Conservation (phyloP, 2,797 vertebrate genomes). For the Mormyrops attenuatus region DNA sequence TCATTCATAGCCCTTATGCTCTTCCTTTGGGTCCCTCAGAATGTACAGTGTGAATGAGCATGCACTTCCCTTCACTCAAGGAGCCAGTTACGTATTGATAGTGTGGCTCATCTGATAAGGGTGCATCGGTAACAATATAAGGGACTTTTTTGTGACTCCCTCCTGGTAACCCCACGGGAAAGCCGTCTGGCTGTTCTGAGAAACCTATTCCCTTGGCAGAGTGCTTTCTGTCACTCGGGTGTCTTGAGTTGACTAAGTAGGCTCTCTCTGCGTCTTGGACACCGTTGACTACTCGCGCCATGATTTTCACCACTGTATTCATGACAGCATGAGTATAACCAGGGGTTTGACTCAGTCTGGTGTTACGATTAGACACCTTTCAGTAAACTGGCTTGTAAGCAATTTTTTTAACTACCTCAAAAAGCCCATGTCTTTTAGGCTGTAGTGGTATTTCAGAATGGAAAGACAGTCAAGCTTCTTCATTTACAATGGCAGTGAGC, state of each 20-base stretch:
- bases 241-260: not conserved
- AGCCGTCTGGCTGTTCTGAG: not conserved
- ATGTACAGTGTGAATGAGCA: not conserved
- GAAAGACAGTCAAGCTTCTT: not conserved
- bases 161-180: constrained; percentile 40
- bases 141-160: constrained; percentile 47
- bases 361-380: not conserved
- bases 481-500: not conserved
- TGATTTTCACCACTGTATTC: not conserved
- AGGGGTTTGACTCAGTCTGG: not conserved
- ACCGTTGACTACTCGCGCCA: not conserved
- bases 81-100: not conserved
- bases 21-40: not conserved
- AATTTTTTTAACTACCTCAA: not conserved
- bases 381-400: not conserved
- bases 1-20: not conserved
- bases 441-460: not conserved
- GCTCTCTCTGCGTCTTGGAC: not conserved
- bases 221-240: not conserved
- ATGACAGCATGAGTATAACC: not conserved
- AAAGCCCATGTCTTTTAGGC: not conserved
- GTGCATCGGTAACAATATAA: constrained; percentile 41
- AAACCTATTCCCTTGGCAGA: not conserved
- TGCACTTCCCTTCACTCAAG: not conserved
- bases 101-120: constrained; percentile 53